phyloP scores from a whole-genome alignment of 2,888 invertebrate genomes.

The Caenorhabditis sulstoni region DNA sequence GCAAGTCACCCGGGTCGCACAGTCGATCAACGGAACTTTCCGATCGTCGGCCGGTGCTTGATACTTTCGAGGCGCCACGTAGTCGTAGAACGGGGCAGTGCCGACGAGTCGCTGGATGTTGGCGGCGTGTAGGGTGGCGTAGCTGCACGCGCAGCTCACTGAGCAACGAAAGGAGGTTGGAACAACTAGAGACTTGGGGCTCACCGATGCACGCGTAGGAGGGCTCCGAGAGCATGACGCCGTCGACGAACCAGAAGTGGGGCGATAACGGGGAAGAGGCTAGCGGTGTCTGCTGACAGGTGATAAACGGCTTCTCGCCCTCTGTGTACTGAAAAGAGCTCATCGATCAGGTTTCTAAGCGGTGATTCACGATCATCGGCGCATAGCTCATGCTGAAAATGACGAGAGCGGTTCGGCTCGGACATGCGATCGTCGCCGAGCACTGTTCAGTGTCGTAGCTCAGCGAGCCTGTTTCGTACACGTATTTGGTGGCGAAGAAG shows the following conservation, averaged over 20 bases:
- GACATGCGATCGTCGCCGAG: too few species aligned
- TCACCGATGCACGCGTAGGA: not conserved
- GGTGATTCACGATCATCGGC: too few species aligned
- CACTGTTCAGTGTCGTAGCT: too few species aligned
- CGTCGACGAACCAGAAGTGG: not conserved
- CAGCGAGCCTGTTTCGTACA: too few species aligned
- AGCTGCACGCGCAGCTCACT: conserved; percentile 1
- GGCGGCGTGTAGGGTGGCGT: not conserved
- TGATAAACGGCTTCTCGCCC: not conserved
- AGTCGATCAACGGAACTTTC: not conserved
- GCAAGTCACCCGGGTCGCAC: conserved; percentile 1
- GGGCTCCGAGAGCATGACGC: not conserved
- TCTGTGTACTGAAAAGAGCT: not conserved
- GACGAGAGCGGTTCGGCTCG: too few species aligned
- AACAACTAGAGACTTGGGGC: not conserved
- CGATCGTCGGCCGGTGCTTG: conserved; percentile 12
- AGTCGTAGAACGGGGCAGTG: not conserved
- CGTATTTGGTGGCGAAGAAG: too few species aligned
- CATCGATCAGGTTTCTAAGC: too few species aligned
- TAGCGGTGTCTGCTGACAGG: not conserved
- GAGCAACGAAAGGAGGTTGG: too few species aligned
- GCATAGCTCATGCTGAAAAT: too few species aligned
- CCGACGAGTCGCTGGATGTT: conserved; percentile 14
- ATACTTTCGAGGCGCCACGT: not conserved
- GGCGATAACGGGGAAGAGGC: not conserved